Evolutionary conservation across 1,140 invertebrate species (phyloP).

Genomic region (Neelides sp.): DNA sequence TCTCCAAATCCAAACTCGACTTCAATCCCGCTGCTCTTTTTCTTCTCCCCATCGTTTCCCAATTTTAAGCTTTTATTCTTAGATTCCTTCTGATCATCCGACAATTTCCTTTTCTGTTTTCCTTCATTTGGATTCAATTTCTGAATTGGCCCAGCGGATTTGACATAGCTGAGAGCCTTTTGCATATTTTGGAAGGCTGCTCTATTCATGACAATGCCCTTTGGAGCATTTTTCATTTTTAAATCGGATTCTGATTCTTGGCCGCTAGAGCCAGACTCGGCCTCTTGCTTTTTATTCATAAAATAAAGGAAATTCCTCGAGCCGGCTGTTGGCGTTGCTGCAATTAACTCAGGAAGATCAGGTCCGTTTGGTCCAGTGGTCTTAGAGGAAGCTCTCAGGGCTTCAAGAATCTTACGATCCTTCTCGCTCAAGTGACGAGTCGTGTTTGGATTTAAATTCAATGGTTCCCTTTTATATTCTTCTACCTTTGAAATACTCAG

Average conservation of each 20-base stretch:
- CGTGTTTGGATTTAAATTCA: slow-evolving; percentile 22
- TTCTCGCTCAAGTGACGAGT: slow-evolving; percentile 27
- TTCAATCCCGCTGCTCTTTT: neutral
- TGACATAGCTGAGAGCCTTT: slow-evolving; percentile 51
- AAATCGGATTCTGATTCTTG: too few relatives aligned
- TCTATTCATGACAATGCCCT: slow-evolving; percentile 9
- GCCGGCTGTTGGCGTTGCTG: slow-evolving; percentile 14
- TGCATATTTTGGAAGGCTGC: slow-evolving; percentile 21
- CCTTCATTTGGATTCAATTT: slow-evolving; percentile 55
- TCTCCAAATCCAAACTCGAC: slow-evolving; percentile 34
- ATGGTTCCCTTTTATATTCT: neutral
- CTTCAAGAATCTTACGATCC: slow-evolving; percentile 16
- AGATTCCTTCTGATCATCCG: neutral
- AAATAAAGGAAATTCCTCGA: slow-evolving; percentile 15
- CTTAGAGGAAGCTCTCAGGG: neutral
- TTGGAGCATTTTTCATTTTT: neutral
- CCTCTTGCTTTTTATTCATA: slow-evolving; percentile 10
- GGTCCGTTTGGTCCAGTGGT: neutral
- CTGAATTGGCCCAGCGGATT: slow-evolving; percentile 50
- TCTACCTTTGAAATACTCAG: slow-evolving; percentile 6
- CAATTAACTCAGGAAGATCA: slow-evolving; percentile 7
- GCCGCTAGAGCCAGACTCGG: neutral
- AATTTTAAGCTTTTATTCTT: slow-evolving; percentile 34
- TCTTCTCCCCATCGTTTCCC: slow-evolving; percentile 20
- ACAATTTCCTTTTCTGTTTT: slow-evolving; percentile 27